Percentiles rank a stretch among this genome's conserved stretches.
Conservation (phyloP, 2,113 vertebrate genomes). For the Neoarius graeffei region DNA sequence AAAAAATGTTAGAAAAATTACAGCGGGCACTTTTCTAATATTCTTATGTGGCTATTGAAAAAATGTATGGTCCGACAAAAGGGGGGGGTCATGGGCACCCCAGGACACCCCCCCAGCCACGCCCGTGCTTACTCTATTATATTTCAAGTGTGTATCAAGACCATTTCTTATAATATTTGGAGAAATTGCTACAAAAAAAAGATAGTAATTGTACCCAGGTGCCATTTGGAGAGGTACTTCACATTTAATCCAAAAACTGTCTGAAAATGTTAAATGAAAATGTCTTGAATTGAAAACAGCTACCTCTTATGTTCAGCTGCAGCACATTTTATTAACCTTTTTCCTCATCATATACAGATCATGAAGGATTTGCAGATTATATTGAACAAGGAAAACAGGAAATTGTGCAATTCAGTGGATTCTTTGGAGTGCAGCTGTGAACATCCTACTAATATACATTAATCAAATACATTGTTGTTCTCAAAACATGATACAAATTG, state of each 20-base stretch:
- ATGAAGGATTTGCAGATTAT: background rate
- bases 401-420: background rate
- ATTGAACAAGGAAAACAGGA: background rate
- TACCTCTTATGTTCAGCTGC: background rate
- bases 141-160: too few species aligned
- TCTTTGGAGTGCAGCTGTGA: background rate
- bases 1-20: too few species aligned
- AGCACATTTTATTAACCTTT: background rate
- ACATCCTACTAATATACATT: background rate
- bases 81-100: too few species aligned
- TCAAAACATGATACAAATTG: background rate
- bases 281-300: background rate
- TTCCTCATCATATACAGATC: background rate
- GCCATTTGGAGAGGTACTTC: background rate
- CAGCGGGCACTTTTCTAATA: too few species aligned
- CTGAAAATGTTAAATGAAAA: slow-evolving; percentile 14
- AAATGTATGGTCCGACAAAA: too few species aligned
- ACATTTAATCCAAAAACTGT: background rate
- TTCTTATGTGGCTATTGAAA: too few species aligned
- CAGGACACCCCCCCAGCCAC: too few species aligned
- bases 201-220: background rate
- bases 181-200: background rate
- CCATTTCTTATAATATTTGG: background rate
- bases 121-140: too few species aligned
- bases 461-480: background rate